These are phyloP conservation scores for Caenorhabditis panamensis DNA, from an alignment of 2,888 invertebrate species.

Conservation along the genomic window DNA sequence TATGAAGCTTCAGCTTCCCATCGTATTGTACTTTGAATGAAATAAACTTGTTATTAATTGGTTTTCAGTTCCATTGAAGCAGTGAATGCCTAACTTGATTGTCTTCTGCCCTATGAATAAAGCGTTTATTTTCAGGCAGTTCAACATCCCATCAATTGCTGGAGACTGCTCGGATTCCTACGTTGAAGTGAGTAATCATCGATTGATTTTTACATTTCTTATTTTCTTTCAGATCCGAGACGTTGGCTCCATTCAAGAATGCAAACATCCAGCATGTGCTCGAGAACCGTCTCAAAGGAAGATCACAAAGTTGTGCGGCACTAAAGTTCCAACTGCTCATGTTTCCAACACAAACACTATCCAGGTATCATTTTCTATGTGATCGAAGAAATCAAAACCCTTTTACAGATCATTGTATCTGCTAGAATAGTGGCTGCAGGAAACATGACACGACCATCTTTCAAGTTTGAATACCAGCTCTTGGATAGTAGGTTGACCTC, in stretches of 20 bases:
- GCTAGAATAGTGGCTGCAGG: constrained; percentile 18
- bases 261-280: constrained; percentile 70
- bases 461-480: constrained; percentile 44
- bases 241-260: constrained; percentile 64
- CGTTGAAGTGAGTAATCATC: constrained; percentile 40
- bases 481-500: constrained; percentile 42
- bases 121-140: constrained; percentile 45
- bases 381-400: not conserved
- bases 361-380: constrained; percentile 44
- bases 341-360: constrained; percentile 66
- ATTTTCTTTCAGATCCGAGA: constrained; percentile 59
- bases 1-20: too few species aligned
- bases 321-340: constrained; percentile 29
- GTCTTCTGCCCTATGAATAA: too few species aligned
- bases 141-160: constrained; percentile 57
- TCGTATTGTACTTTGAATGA: not conserved
- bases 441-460: constrained; percentile 4
- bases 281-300: constrained; percentile 58
- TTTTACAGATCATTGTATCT: constrained; percentile 48
- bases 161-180: constrained; percentile 63
- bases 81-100: too few species aligned
- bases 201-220: not conserved
- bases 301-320: constrained; percentile 54
- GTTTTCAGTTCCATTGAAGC: too few species aligned
- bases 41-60: too few species aligned